These are phyloP conservation scores for Bradysia coprophila DNA, from an alignment of 1,140 invertebrate genomes.

Conservation along the genomic window DNA sequence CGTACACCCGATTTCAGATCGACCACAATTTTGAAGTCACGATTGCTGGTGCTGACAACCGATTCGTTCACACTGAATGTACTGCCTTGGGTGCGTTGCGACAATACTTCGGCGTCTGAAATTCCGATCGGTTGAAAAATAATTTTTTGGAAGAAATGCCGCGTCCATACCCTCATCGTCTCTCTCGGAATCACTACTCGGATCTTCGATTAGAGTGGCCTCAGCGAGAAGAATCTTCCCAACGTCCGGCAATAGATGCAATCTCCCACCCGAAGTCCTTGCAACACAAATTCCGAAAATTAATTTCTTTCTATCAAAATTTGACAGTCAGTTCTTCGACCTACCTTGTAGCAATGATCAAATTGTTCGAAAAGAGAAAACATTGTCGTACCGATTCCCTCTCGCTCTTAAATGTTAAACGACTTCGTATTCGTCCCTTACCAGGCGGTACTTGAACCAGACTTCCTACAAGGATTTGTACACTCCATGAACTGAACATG, in stretches of 20 bases:
- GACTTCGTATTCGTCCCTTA: constrained; percentile 36
- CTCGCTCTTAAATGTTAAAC: constrained; percentile 43
- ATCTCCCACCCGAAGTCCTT: constrained; percentile 59
- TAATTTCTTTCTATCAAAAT: not conserved
- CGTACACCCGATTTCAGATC: constrained; percentile 41
- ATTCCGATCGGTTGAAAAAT: not conserved
- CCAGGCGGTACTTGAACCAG: constrained; percentile 47
- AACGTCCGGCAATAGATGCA: constrained; percentile 65
- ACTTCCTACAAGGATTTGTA: constrained; percentile 28
- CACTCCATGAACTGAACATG: too few relatives aligned
- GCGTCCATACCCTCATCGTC: constrained; percentile 36
- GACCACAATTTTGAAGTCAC: constrained; percentile 77
- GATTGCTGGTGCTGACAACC: constrained; percentile 43
- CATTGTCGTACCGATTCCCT: constrained; percentile 61
- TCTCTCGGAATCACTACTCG: constrained; percentile 31
- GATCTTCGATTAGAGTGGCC: constrained; percentile 67
- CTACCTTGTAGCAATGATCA: constrained; percentile 55
- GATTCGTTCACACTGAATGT: constrained; percentile 21
- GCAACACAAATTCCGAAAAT: not conserved
- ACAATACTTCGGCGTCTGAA: constrained; percentile 28
- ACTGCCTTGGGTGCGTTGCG: constrained; percentile 12
- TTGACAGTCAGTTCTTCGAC: constrained; percentile 9
- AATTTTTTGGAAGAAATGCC: not conserved
- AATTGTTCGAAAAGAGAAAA: constrained; percentile 71
- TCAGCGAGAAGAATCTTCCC: constrained; percentile 73